Evolutionary conservation across 2,888 invertebrate genomes (phyloP), one percentile per base, ranked within the genome.

Genomic region (Heliconius cydno): DNA sequence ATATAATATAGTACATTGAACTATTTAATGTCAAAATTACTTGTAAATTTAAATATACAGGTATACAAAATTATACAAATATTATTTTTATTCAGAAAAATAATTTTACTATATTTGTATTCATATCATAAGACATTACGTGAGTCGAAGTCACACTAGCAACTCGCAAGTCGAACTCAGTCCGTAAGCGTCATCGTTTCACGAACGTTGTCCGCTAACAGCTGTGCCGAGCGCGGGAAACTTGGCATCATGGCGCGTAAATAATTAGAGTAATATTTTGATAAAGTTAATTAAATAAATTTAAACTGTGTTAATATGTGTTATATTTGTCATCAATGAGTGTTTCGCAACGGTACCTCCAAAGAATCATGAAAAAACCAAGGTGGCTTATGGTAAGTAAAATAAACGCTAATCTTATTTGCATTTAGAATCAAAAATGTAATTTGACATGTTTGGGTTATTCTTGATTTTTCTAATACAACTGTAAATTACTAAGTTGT

Each of bases 191-290:
- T 87, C 88, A 84, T 79, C 87, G 86, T 85, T 77, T 84, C 85
- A 77, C 83, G 87, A 82, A 80, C 86, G 87, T 88, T 88, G 92
- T 87, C 86, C 85, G 85, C 82, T 65, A 82, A 79, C 80, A 83
- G 81, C 81, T 71, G 79, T 76, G 83, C 82, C 87, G 84, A 84
- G 84, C 90, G 92, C 92, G 93, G 88, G 87, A 89, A 93, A 92
- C 88, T 93, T 93, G 89, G 86, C 90, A 89, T 79, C 81, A 92
- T 93, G 92, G 90, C 92, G 92, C 90, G 90, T 91, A 92, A 90
- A 86, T 86, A 83, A 83, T 84, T 82, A 79, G 70, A 60, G 38
- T 52, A 71, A 66, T 63, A 65, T 67, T 79, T 41, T 13, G 70
- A 38, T 77, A 78, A 80, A 75, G 79, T 63, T 65, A 68, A n/a